Conservation (phyloP, 2,113 vertebrate genomes). For the Probosciger aterrimus region DNA sequence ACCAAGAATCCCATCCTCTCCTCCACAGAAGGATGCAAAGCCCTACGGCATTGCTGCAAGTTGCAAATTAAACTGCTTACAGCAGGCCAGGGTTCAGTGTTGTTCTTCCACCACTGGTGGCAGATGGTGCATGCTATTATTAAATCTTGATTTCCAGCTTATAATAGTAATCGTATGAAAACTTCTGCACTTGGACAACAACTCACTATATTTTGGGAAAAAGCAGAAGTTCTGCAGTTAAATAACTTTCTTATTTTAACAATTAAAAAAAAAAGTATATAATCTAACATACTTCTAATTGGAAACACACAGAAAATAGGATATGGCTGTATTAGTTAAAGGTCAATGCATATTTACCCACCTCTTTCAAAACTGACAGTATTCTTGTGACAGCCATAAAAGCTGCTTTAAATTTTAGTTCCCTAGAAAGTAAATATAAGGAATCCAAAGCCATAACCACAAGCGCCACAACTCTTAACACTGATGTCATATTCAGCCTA, state of each 20-base stretch:
- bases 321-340: conserved; percentile 19
- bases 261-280: background rate
- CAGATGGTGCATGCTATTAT: background rate
- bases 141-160: conserved; percentile 19
- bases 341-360: conserved; percentile 38
- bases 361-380: conserved; percentile 42
- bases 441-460: conserved; percentile 50
- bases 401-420: conserved; percentile 68
- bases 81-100: background rate
- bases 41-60: background rate
- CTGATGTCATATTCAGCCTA: conserved; percentile 11
- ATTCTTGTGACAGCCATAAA: conserved; percentile 56
- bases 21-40: background rate
- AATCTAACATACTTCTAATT: conserved; percentile 26
- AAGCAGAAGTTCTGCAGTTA: background rate
- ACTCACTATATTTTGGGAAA: background rate
- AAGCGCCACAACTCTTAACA: conserved; percentile 48
- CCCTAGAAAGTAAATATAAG: conserved; percentile 68
- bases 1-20: background rate
- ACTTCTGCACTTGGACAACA: background rate
- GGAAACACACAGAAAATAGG: conserved; percentile 43
- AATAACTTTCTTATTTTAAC: background rate
- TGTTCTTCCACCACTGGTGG: background rate
- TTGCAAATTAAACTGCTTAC: background rate
- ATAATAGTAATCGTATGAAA: background rate